Evolutionary conservation across 2,113 vertebrate species (phyloP).

Genomic region (Spea bombifrons): DNA sequence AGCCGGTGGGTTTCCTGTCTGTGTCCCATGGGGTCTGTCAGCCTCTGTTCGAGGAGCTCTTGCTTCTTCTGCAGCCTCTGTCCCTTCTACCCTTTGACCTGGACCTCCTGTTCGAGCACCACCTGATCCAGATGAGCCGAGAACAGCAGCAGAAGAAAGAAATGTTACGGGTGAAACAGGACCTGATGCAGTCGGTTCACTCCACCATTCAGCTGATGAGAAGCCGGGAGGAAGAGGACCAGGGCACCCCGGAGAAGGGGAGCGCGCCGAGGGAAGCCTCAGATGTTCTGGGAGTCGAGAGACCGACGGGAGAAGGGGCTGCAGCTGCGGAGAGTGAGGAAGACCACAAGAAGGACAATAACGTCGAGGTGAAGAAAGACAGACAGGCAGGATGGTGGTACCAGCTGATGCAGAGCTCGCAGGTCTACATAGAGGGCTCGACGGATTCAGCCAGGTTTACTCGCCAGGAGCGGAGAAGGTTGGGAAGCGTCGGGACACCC

Average conservation of each 20-base stretch:
- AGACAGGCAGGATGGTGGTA: conserved; percentile 94
- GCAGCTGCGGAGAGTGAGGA: conserved; percentile 42
- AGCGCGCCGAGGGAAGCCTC: conserved; percentile 34
- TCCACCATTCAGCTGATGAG: conserved; percentile 93
- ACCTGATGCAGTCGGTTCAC: conserved; percentile 74
- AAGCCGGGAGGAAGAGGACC: conserved; percentile 59
- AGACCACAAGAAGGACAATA: conserved; percentile 48
- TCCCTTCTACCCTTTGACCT: conserved; percentile 92
- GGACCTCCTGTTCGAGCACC: conserved; percentile 88
- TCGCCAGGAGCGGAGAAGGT: conserved; percentile 67
- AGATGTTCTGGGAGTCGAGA: conserved; percentile 50
- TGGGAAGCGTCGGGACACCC: conserved; percentile 33
- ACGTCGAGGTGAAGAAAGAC: conserved; percentile 59
- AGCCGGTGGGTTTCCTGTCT: conserved; percentile 84
- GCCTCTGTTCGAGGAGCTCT: conserved; percentile 84
- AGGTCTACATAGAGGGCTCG: conserved; percentile 90
- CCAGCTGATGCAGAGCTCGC: conserved; percentile 97
- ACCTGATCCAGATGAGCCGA: conserved; percentile 79
- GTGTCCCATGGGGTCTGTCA: conserved; percentile 82
- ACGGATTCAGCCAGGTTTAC: conserved; percentile 75
- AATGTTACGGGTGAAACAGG: conserved; percentile 81
- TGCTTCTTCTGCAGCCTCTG: conserved; percentile 90
- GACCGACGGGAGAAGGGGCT: conserved; percentile 62
- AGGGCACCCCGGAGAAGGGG: neutral
- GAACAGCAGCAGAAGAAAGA: conserved; percentile 88